phyloP scores from a whole-genome alignment of 2,797 vertebrate genomes.

The Petrocephalus sullivani region DNA sequence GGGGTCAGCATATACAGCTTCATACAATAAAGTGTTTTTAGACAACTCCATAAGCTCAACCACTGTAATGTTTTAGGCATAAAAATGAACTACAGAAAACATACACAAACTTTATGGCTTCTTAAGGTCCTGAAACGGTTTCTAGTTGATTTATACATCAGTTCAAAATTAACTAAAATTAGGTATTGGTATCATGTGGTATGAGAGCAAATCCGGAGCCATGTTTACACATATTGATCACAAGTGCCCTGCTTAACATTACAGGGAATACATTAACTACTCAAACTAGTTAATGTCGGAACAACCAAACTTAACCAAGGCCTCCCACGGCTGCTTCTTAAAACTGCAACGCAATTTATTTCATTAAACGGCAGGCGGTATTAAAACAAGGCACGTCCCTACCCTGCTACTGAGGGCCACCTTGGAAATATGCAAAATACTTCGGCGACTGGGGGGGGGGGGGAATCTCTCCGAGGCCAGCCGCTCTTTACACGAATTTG shows the following conservation, averaged over 20 bases:
- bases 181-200: not conserved
- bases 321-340: not conserved
- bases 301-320: not conserved
- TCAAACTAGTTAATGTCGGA: not conserved
- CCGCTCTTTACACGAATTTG: not conserved
- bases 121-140: not conserved
- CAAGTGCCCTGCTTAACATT: not conserved
- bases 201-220: not conserved
- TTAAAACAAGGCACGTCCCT: not conserved
- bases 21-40: too few species aligned
- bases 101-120: not conserved
- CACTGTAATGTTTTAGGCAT: not conserved
- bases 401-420: not conserved
- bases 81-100: not conserved
- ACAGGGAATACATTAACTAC: not conserved
- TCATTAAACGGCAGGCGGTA: not conserved
- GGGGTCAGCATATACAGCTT: not conserved
- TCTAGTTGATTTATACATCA: not conserved
- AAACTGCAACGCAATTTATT: not conserved
- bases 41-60: not conserved
- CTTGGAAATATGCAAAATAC: not conserved
- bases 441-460: not conserved
- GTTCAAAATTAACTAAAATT: not conserved
- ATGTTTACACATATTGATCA: not conserved
- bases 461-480: not conserved